Evolutionary conservation across 2,113 vertebrate genomes (phyloP).

Genomic region (Plestiodon gilberti): DNA sequence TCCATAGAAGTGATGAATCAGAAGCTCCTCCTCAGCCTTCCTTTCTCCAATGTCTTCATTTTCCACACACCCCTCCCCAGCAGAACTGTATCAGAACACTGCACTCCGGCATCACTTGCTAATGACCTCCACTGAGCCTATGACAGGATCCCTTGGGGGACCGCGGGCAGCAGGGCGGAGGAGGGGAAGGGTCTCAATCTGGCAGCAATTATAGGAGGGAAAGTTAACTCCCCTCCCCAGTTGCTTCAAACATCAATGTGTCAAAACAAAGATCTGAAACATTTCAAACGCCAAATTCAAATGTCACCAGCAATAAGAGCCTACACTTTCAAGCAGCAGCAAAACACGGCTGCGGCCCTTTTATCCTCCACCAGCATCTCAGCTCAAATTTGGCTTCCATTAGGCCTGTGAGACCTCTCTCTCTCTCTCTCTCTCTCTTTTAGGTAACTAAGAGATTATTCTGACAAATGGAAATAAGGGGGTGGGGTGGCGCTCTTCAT

Average conservation of each 20-base stretch:
- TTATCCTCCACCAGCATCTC: neutral
- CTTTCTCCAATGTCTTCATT: neutral
- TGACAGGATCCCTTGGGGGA: constrained; percentile 32
- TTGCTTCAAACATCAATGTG: constrained; percentile 55
- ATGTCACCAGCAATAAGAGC: constrained; percentile 54
- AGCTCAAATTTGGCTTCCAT: neutral
- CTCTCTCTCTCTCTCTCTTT: too few relatives aligned
- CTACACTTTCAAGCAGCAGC: neutral
- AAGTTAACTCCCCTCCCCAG: constrained; percentile 54
- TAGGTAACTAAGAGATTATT: accelerated
- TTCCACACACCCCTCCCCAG: too few relatives aligned
- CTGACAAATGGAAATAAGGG: neutral
- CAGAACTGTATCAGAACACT: neutral
- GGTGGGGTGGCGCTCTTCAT: neutral
- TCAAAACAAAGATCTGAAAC: constrained; percentile 43
- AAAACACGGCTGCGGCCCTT: neutral
- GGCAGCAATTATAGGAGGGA: constrained; percentile 59
- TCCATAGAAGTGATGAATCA: neutral
- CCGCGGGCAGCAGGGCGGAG: neutral
- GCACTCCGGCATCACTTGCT: constrained; percentile 14
- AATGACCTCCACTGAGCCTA: constrained; percentile 29
- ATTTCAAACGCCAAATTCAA: constrained; percentile 35
- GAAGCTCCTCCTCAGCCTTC: neutral
- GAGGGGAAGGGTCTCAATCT: constrained; percentile 31
- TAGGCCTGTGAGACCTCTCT: neutral